phyloP scores from a whole-genome alignment of 2,113 vertebrate genomes.

The Hippolais icterina region DNA sequence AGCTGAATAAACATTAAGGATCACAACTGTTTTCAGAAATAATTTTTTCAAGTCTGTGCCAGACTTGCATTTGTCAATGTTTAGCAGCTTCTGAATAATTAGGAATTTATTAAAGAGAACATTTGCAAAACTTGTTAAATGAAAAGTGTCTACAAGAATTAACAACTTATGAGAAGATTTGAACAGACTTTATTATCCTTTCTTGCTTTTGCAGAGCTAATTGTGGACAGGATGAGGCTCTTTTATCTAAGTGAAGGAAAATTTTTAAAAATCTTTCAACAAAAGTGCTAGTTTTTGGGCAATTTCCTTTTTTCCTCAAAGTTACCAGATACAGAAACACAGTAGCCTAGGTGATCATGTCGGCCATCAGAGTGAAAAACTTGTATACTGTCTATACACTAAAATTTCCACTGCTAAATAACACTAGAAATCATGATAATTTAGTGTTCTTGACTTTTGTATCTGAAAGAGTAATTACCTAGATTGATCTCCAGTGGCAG shows the following conservation, averaged over 20 bases:
- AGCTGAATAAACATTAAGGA: not conserved
- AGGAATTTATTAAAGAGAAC: not conserved
- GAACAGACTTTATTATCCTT: not conserved
- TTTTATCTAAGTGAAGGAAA: not conserved
- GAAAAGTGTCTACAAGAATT: not conserved
- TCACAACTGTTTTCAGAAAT: not conserved
- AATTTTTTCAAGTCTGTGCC: not conserved
- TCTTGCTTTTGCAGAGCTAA: not conserved
- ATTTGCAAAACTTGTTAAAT: not conserved
- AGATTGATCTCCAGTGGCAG: not conserved
- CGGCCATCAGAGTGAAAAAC: not conserved
- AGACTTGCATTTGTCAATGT: not conserved
- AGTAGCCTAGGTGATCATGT: not conserved
- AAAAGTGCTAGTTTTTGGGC: not conserved
- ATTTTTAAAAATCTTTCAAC: rapidly evolving
- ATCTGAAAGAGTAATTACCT: not conserved
- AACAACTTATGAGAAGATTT: not conserved
- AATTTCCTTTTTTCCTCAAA: not conserved
- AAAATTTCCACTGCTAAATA: not conserved
- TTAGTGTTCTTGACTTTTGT: not conserved
- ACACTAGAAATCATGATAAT: not conserved
- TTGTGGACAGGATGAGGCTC: not conserved
- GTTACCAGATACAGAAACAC: not conserved
- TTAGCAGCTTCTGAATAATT: not conserved
- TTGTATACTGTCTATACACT: not conserved